A percentile compares a stretch with the other conserved stretches of the same genome.
These are phyloP conservation scores for Adelges cooleyi DNA, from an alignment of 1,140 invertebrate genomes.

Conservation along the genomic window DNA sequence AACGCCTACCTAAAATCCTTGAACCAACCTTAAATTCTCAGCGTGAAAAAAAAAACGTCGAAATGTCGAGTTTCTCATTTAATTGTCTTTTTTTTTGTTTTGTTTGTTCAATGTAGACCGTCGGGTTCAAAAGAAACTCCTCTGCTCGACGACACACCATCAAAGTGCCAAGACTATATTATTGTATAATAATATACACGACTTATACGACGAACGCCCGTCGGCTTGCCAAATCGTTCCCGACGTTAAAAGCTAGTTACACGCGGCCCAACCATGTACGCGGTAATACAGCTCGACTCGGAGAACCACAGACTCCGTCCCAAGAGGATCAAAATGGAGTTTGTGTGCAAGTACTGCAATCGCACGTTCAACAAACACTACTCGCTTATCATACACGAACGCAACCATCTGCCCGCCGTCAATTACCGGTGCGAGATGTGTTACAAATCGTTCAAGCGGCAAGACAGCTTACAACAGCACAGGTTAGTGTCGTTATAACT, in stretches of 20 bases:
- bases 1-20: not conserved
- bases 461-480: constrained; percentile 91
- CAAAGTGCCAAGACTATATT: no score
- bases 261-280: constrained; percentile 55
- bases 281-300: constrained; percentile 78
- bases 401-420: constrained; percentile 86
- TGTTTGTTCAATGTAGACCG: no score
- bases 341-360: constrained; percentile 98
- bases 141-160: no score
- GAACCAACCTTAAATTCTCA: not conserved
- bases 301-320: constrained; percentile 84
- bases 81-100: no score
- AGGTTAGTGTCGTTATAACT: constrained; percentile 52
- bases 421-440: constrained; percentile 98
- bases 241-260: not conserved
- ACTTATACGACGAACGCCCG: not conserved
- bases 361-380: constrained; percentile 98
- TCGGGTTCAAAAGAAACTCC: no score
- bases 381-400: constrained; percentile 98
- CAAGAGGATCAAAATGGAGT: constrained; percentile 84
- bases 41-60: no score
- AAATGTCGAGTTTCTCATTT: no score
- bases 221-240: not conserved
- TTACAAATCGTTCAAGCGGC: constrained; percentile 94
- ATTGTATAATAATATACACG: no score